Evolutionary conservation across 2,797 vertebrate species (phyloP), one percentile per base, ranked within the genome.

Genomic region (Amphiprion clarkii): DNA sequence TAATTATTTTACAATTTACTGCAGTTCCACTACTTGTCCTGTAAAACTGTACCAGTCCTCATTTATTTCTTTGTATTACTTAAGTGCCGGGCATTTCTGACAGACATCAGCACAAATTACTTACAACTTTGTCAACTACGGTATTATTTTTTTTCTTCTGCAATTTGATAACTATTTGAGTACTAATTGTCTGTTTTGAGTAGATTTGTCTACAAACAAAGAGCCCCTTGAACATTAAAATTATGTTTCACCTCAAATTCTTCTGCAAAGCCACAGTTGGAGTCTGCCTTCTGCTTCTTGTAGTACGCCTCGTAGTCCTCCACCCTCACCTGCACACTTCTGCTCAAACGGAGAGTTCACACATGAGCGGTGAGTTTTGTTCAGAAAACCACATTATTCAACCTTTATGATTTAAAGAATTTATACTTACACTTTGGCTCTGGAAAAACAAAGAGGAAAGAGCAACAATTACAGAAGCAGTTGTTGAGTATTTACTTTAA

Each of bases 261-360:
- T 76, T 96, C 96, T 44, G 97, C 97, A 72, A 98, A 99, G 56
- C 98, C 98, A 85, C 97, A 99, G 89, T 96, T 98, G 78, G 96
- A 97, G 86, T 99, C 96, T 0, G 97, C 97, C 83, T 94, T 96
- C 88, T 98, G 97, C 83, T 96, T 97, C 89, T 89, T 97, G 86
- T 96, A 99, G 89, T 99, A 97, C 3, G 91, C 87, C 78, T 97
- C 96, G 29, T 95, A 99, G 78, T 96, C 95, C 81, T 97, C 96
- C 71, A 97, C 94, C 85, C 88, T 96, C 81, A 99, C 94, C 51
- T 95, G 71, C 65, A 94, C 89, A 84, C 94, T 96, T 74, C 98
- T 99, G 91, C 83, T 89, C 67, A 84, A n/a, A 78, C 4, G 16
- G 14, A 68, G 4, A 67, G 59, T 42, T 83, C 16, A 71, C 23